These are phyloP conservation scores for Yponomeuta malinellus DNA, from an alignment of 2,888 invertebrate genomes.

Conservation along the genomic window DNA sequence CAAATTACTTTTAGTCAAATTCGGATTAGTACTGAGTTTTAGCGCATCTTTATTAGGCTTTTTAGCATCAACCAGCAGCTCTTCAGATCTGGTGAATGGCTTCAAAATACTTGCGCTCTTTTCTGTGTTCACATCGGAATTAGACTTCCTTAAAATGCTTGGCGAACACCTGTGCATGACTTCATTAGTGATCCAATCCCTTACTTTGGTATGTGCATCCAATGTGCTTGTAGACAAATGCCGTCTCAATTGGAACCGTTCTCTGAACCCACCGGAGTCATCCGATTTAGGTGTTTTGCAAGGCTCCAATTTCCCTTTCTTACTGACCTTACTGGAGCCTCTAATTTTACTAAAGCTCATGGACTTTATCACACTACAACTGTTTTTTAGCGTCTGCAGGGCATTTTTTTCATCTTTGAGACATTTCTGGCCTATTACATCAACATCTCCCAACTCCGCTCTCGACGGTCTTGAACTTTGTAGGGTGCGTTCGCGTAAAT, in stretches of 20 bases:
- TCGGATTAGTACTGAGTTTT: slow-evolving; percentile 30
- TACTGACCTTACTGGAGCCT: slow-evolving; percentile 66
- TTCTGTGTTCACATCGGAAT: slow-evolving; percentile 49
- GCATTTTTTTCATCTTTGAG: slow-evolving; percentile 63
- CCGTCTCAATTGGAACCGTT: slow-evolving; percentile 79
- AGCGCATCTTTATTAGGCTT: slow-evolving; percentile 36
- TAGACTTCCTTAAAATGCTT: slow-evolving; percentile 75
- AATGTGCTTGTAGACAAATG: slow-evolving; percentile 88
- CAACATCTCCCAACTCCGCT: slow-evolving; percentile 69
- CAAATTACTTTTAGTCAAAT: slow-evolving; percentile 26
- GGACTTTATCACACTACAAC: slow-evolving; percentile 76
- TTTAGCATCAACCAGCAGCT: slow-evolving; percentile 54
- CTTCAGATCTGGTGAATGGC: slow-evolving; percentile 65
- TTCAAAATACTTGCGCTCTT: slow-evolving; percentile 43
- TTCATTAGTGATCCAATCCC: slow-evolving; percentile 90
- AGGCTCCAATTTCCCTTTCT: slow-evolving; percentile 68
- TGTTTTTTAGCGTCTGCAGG: slow-evolving; percentile 62
- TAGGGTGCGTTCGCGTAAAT: slow-evolving; percentile 63
- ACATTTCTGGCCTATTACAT: slow-evolving; percentile 64
- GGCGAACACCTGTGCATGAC: slow-evolving; percentile 84
- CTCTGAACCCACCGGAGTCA: slow-evolving; percentile 74
- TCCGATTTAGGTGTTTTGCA: slow-evolving; percentile 75
- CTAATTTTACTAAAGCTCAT: slow-evolving; percentile 71
- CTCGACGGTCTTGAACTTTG: slow-evolving; percentile 64
- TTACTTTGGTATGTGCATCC: slow-evolving; percentile 90